A percentile compares a stretch with the other conserved stretches of the same genome.
Evolutionary conservation across 2,888 invertebrate species (phyloP).

Genomic region (Euphydryas editha): DNA sequence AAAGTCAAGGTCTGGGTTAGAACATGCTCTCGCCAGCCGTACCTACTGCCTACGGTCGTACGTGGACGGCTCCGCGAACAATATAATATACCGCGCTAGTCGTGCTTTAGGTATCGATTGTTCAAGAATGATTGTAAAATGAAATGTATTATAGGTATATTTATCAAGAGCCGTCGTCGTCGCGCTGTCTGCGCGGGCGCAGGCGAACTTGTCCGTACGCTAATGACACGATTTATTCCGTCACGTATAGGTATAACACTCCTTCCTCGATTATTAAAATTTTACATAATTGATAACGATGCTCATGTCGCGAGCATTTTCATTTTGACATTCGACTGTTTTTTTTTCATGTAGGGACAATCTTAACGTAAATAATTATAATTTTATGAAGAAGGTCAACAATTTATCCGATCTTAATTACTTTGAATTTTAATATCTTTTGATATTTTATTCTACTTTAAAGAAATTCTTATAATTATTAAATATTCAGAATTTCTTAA

Average conservation of each 20-base stretch:
- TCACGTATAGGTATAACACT: not conserved
- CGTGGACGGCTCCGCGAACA: not conserved
- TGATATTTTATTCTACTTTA: not conserved
- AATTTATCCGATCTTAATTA: not conserved
- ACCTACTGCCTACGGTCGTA: not conserved
- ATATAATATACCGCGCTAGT: not conserved
- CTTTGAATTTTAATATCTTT: not conserved
- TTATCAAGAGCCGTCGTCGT: slow-evolving; percentile 23
- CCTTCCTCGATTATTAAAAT: slow-evolving; percentile 13
- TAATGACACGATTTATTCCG: slow-evolving; percentile 2
- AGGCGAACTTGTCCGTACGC: not conserved
- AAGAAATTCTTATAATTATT: too few relatives aligned
- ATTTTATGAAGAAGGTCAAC: not conserved
- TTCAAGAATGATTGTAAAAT: slow-evolving; percentile 8
- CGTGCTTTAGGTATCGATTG: not conserved
- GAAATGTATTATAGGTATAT: too few relatives aligned
- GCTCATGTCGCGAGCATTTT: not conserved
- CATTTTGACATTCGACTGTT: not conserved
- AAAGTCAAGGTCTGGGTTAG: slow-evolving; percentile 47
- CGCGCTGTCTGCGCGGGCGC: slow-evolving; percentile 34
- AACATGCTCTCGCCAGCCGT: slow-evolving; percentile 13
- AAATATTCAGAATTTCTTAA: too few relatives aligned
- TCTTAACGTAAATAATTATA: not conserved
- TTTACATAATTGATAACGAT: not conserved
- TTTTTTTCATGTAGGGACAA: not conserved